Conservation (phyloP, 2,888 invertebrate species). For the Cerceris rybyensis region DNA sequence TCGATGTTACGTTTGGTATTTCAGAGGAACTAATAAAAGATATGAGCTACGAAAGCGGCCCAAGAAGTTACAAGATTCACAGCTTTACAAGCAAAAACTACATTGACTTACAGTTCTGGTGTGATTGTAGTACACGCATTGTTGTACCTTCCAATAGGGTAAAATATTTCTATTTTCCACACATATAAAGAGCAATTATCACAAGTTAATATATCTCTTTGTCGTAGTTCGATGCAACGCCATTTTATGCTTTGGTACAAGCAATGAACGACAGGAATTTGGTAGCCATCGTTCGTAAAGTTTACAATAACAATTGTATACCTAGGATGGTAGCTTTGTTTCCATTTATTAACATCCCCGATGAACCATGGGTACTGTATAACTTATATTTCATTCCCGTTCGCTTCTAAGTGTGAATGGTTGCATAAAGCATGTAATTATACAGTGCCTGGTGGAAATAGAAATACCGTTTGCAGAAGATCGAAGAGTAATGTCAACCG, state of each 20-base stretch:
- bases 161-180: conserved; percentile 7
- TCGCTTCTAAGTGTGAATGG: background rate
- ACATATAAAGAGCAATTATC: background rate
- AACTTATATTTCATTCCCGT: conserved; percentile 9
- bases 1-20: conserved; percentile 9
- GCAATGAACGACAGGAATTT: conserved; percentile 60
- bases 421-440: background rate
- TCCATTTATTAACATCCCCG: conserved; percentile 59
- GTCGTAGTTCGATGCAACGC: conserved; percentile 46
- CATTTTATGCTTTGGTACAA: conserved; percentile 66
- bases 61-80: conserved; percentile 37
- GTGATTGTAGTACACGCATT: conserved; percentile 17
- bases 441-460: conserved; percentile 57
- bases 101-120: conserved; percentile 45
- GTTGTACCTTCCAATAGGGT: conserved; percentile 41
- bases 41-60: conserved; percentile 30
- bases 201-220: background rate
- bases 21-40: conserved; percentile 36
- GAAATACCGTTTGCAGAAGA: conserved; percentile 53
- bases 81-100: conserved; percentile 42
- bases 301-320: conserved; percentile 28
- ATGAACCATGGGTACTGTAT: conserved; percentile 65
- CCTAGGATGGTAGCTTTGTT: conserved; percentile 67
- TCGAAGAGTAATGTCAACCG: conserved; percentile 38
- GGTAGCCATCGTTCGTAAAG: conserved; percentile 68